A percentile compares a stretch with the other conserved stretches of the same genome.
Conservation (phyloP, 2,113 vertebrate species). For the Falcunculus frontatus region DNA sequence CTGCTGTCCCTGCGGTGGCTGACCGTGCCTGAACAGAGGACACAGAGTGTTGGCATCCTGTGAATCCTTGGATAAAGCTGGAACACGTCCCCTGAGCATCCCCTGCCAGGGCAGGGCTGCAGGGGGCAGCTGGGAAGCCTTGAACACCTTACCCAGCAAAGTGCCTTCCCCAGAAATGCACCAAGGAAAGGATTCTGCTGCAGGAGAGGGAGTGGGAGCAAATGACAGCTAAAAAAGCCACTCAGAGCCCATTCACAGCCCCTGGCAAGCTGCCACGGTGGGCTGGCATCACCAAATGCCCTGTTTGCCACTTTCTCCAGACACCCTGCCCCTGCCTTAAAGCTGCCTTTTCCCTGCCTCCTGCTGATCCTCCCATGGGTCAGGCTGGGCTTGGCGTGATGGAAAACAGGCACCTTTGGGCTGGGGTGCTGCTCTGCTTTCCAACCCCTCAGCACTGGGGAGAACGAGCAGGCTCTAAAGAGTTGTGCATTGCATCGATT, state of each 20-base stretch:
- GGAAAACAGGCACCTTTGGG: background rate
- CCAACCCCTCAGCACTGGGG: background rate
- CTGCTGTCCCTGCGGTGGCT: background rate
- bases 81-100: background rate
- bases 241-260: background rate
- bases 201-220: background rate
- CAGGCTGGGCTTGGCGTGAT: background rate
- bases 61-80: background rate
- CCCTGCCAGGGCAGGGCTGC: accelerated
- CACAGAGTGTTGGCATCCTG: background rate
- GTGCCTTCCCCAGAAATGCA: background rate
- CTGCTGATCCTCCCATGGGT: background rate
- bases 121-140: background rate
- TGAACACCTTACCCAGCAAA: background rate
- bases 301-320: background rate
- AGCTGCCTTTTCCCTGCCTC: background rate
- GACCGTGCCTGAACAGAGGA: background rate
- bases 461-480: background rate
- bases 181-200: background rate
- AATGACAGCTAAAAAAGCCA: background rate
- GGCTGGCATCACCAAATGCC: background rate
- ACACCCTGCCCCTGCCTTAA: background rate
- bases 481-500: background rate
- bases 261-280: background rate
- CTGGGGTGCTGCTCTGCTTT: background rate